phyloP scores from a whole-genome alignment of 2,888 invertebrate species.

The Nowickia ferox region DNA sequence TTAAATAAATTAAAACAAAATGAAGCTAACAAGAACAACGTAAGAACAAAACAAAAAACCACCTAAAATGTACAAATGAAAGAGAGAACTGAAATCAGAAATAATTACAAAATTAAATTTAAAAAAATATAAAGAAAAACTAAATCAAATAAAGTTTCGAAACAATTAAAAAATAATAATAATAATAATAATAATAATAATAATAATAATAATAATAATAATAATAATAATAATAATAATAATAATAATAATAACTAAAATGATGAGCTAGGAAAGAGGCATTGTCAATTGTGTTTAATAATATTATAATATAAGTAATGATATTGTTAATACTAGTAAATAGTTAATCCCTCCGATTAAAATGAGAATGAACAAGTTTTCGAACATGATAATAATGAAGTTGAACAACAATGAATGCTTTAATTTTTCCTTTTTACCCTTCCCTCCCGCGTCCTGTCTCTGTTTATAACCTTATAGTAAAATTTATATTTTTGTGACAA shows the following conservation, averaged over 20 bases:
- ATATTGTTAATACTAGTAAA: constrained; percentile 53
- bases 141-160: constrained; percentile 29
- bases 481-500: constrained; percentile 61
- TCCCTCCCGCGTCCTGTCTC: constrained; percentile 21
- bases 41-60: constrained; percentile 47
- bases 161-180: background rate
- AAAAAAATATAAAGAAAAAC: constrained; percentile 19
- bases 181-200: constrained; percentile 3
- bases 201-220: background rate
- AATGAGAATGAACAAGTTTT: constrained; percentile 55
- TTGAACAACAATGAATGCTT: constrained; percentile 36
- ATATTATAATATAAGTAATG: constrained; percentile 19
- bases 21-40: constrained; percentile 33
- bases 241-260: constrained; percentile 3
- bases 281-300: constrained; percentile 73
- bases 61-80: constrained; percentile 71
- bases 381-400: constrained; percentile 37
- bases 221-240: constrained; percentile 3
- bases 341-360: constrained; percentile 71
- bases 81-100: constrained; percentile 76
- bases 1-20: constrained; percentile 24
- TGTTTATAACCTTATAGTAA: background rate
- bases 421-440: constrained; percentile 72
- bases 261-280: constrained; percentile 55
- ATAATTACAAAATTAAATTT: constrained; percentile 74